Base-by-base conservation (phyloP, 2,888 invertebrate species). In the Trichopria drosophilae region DNA sequence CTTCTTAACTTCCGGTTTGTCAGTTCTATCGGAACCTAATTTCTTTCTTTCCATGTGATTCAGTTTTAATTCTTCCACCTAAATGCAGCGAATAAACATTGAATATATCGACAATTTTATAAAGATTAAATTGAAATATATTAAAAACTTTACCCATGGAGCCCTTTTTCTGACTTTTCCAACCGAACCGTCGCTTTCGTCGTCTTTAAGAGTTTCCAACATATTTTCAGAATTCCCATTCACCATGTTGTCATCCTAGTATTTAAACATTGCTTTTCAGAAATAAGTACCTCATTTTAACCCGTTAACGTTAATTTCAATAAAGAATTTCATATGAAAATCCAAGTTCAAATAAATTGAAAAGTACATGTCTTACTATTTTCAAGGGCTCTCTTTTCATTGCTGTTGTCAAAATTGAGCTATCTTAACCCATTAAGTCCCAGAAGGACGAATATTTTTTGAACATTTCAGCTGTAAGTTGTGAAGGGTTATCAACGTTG, bases 11-110 rank as follows among this genome's bases (percentile, higher is more conserved):
- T 74, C 73, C 20, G 29, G 20, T 16, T 63, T 59, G 6, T 74
- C 74, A 5, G 60, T 40, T 45, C 64, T 64, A 18, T 73, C 73
- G 1, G 52, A 35, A 22, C 45, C 57, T 6, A 55, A 59, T 58
- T 72, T 73, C 48, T 65, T 67, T 59, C 71, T 71, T 49, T 74
- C 73, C 58, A 72, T 57, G 48, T 75, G 74, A 61, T 70, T 75
- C 34, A 69, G 56, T 43, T 68, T 75, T 6, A 75, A 55, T 59
- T 75, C 75, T 42, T 73, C 71, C 19, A 74, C 69, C 75, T 75
- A 26, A 41, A 34, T 9, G 15, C 24, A 37, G 26, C n/a, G 29
- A 40, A 22, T 32, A 29, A 6, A 31, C 15, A 9, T 34, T 12
- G n/a, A 19, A 40, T 15, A 35, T 6, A 24, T n/a, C n/a, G n/a